phyloP scores from a whole-genome alignment of 2,113 vertebrate genomes.

The Pogonocichla stellata region DNA sequence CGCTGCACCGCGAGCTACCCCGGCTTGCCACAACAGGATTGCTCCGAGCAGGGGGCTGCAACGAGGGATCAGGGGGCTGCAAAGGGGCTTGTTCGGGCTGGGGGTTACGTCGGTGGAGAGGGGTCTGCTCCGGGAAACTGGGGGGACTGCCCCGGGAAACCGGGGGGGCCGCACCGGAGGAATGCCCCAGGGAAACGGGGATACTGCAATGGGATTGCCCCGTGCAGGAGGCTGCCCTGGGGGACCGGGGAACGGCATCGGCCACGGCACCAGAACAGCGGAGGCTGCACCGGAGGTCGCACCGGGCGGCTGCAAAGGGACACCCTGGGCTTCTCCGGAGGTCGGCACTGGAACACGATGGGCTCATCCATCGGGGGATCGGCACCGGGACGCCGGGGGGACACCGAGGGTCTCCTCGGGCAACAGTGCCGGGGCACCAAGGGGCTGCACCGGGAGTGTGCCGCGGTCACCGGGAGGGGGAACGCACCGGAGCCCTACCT shows the following conservation, averaged over 20 bases:
- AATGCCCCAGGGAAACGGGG: too few relatives aligned
- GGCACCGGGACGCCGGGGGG: not conserved
- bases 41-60: too few relatives aligned
- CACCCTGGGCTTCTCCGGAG: not conserved
- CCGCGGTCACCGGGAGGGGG: not conserved
- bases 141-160: too few relatives aligned
- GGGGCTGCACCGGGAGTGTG: not conserved
- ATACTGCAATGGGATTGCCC: not conserved
- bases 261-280: not conserved
- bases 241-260: not conserved
- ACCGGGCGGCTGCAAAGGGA: not conserved
- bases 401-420: too few relatives aligned
- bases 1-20: not conserved
- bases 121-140: not conserved
- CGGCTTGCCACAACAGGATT: not conserved
- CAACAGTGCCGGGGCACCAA: not conserved
- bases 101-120: not conserved
- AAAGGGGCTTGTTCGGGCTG: too few relatives aligned
- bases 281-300: not conserved
- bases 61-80: not conserved
- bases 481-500: constrained; percentile 47
- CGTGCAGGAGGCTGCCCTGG: not conserved
- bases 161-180: too few relatives aligned
- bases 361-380: not conserved
- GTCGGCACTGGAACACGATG: not conserved